Evolutionary conservation across 2,113 vertebrate species (phyloP).

Genomic region (Zosterops hypoxanthus): DNA sequence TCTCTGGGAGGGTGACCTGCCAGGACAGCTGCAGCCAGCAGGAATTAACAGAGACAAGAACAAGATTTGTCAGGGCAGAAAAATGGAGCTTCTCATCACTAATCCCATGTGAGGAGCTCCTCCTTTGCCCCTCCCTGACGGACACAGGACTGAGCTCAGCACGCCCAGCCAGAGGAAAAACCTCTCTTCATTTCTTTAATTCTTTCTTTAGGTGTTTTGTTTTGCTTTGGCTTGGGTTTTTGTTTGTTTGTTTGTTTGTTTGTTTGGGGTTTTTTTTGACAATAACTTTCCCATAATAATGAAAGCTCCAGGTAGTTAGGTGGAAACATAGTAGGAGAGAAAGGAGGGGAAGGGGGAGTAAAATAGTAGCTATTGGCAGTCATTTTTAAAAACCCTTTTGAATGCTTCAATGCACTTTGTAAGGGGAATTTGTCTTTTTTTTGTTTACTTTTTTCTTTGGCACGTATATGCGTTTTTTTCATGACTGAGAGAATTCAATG

Average conservation of each 20-base stretch:
- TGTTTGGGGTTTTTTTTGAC: background rate
- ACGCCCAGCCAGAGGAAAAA: background rate
- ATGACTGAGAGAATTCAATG: background rate
- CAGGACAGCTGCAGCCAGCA: conserved; percentile 40
- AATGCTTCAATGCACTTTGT: background rate
- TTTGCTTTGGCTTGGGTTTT: background rate
- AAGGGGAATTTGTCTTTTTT: background rate
- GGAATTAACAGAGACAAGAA: background rate
- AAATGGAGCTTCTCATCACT: background rate
- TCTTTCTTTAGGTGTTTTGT: background rate
- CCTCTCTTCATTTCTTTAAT: rapidly evolving
- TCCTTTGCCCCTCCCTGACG: background rate
- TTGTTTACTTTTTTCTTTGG: background rate
- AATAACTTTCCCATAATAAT: background rate
- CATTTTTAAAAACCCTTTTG: background rate
- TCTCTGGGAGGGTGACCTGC: background rate
- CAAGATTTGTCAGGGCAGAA: background rate
- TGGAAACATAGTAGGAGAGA: background rate
- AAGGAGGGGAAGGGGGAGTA: background rate
- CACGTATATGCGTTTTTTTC: background rate
- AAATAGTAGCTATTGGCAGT: background rate
- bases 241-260: too few relatives aligned
- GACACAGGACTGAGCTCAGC: background rate
- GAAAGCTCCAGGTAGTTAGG: background rate
- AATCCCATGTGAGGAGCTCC: background rate